These are phyloP conservation scores for Aphelenchoides avenae DNA, from an alignment of 1,140 invertebrate species.

Conservation along the genomic window DNA sequence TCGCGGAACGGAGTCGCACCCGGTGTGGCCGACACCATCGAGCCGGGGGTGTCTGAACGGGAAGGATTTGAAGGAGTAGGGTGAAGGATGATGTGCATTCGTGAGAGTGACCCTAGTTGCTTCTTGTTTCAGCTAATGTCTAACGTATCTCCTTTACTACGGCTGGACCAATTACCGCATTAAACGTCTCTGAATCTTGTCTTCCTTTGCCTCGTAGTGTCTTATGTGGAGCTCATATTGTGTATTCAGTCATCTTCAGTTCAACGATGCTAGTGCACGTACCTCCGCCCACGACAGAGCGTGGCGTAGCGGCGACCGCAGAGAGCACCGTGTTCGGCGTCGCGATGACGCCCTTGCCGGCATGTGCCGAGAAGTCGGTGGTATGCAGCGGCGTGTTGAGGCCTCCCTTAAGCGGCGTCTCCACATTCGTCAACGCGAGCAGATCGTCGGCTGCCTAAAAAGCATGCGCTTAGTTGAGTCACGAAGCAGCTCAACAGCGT, in stretches of 20 bases:
- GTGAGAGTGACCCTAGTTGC: too few species aligned
- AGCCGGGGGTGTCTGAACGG: conserved; percentile 33
- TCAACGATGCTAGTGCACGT: conserved; percentile 9
- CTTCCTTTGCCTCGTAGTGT: too few species aligned
- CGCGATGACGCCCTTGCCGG: conserved; percentile 69
- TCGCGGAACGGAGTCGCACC: conserved; percentile 72
- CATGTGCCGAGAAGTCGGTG: conserved; percentile 77
- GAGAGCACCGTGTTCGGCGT: conserved; percentile 91
- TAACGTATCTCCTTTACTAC: too few species aligned
- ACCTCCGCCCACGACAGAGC: conserved; percentile 33
- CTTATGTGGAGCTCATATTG: too few species aligned
- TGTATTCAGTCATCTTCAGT: not conserved
- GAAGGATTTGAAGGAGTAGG: conserved; percentile 4
- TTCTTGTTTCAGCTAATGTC: too few species aligned
- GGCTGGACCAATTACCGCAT: too few species aligned
- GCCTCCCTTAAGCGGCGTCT: conserved; percentile 91
- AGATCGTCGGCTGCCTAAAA: conserved; percentile 94
- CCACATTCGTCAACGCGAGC: conserved; percentile 92
- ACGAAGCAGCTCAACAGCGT: conserved; percentile 27
- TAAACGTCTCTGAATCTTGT: too few species aligned
- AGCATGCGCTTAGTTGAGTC: too few species aligned
- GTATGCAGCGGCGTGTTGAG: conserved; percentile 85
- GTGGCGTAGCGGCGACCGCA: conserved; percentile 78
- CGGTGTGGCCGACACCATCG: conserved; percentile 18
- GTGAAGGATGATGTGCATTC: not conserved